Conservation (phyloP, 2,113 vertebrate genomes). For the Pantherophis guttatus region DNA sequence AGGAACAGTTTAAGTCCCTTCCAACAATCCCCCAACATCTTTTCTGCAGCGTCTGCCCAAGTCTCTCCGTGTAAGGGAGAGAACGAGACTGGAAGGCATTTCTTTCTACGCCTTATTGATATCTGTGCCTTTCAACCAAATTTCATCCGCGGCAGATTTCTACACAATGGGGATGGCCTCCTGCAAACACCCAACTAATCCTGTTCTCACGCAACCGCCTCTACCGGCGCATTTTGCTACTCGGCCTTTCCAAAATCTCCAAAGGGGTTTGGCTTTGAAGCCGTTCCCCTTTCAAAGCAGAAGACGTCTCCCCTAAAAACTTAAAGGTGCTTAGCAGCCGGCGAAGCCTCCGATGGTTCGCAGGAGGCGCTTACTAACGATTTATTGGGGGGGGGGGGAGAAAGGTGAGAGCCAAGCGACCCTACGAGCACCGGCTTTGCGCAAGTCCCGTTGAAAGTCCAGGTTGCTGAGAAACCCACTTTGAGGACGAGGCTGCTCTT, state of each 20-base stretch:
- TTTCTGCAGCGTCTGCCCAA: neutral
- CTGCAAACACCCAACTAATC: neutral
- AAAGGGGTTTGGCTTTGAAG: neutral
- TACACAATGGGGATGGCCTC: neutral
- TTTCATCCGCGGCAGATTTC: neutral
- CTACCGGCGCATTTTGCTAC: neutral
- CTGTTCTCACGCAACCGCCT: neutral
- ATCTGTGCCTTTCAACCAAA: neutral
- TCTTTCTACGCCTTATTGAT: neutral
- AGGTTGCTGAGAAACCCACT: too few relatives aligned
- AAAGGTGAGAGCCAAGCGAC: too few relatives aligned
- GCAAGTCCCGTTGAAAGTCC: neutral
- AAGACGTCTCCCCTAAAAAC: neutral
- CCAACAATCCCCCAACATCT: too few relatives aligned
- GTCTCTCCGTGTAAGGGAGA: neutral
- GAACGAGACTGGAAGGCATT: neutral
- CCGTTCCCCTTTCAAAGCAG: neutral
- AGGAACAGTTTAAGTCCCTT: neutral
- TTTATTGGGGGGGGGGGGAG: neutral
- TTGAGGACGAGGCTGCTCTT: neutral
- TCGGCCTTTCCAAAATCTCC: neutral
- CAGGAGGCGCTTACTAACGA: neutral
- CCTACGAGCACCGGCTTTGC: neutral
- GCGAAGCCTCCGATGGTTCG: accelerated
- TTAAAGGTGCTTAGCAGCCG: neutral